Percentiles rank a stretch among this genome's conserved stretches.
phyloP scores from a whole-genome alignment of 2,888 invertebrate genomes.

The Ditula angustiorana region DNA sequence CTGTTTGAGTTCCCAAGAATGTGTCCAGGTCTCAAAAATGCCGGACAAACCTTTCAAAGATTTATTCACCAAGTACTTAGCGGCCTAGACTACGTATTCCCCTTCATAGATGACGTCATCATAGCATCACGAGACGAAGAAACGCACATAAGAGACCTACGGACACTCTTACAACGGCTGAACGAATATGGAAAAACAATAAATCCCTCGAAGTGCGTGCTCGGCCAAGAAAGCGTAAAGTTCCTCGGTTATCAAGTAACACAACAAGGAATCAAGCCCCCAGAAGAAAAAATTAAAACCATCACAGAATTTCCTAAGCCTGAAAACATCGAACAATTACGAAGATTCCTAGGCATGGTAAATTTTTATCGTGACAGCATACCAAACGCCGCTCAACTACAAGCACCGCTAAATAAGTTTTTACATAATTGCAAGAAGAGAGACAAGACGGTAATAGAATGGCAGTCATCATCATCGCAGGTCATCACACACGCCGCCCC shows the following conservation, averaged over 20 bases:
- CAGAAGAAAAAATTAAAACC: constrained; percentile 46
- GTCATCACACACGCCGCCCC: too few species aligned
- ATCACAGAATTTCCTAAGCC: constrained; percentile 31
- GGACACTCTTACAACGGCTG: background rate
- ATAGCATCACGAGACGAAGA: background rate
- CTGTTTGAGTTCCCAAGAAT: background rate
- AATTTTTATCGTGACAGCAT: constrained; percentile 50
- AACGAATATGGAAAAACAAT: background rate
- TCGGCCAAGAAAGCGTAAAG: constrained; percentile 42
- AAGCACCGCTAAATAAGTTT: constrained; percentile 43
- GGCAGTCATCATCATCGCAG: too few species aligned
- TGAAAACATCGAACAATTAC: constrained; percentile 28
- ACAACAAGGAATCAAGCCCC: constrained; percentile 44
- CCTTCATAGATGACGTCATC: background rate
- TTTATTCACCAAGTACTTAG: too few species aligned
- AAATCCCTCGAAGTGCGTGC: constrained; percentile 44
- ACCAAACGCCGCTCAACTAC: constrained; percentile 50
- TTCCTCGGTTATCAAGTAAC: constrained; percentile 47
- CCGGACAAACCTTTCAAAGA: too few species aligned
- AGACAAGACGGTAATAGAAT: background rate
- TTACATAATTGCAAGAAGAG: background rate
- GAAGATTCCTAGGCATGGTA: constrained; percentile 44
- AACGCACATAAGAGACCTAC: background rate
- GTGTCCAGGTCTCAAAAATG: too few species aligned
- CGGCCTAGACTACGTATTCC: too few species aligned